These are phyloP conservation scores for Manduca sexta DNA, from an alignment of 1,140 invertebrate species.

Conservation along the genomic window DNA sequence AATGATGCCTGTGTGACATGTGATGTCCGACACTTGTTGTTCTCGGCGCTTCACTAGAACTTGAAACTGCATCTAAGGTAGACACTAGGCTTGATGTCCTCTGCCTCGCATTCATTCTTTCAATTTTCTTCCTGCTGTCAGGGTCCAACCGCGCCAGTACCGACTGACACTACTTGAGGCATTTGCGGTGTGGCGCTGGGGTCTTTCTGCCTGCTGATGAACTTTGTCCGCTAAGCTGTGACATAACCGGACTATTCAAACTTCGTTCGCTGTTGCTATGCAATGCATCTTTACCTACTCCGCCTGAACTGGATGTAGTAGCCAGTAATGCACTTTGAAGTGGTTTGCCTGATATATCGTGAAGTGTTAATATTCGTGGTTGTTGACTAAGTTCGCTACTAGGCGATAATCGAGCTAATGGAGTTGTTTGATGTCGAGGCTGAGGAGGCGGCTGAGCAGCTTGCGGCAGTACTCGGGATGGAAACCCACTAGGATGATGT, in stretches of 20 bases:
- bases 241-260: conserved; percentile 92
- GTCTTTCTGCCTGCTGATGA: conserved; percentile 83
- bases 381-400: conserved; percentile 94
- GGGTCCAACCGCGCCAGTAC: conserved; percentile 81
- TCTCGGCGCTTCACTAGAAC: conserved; percentile 87
- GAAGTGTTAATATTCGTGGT: conserved; percentile 91
- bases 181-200: conserved; percentile 75
- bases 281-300: conserved; percentile 86
- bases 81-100: conserved; percentile 92
- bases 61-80: conserved; percentile 93
- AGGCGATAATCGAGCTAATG: conserved; percentile 90
- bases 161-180: conserved; percentile 75
- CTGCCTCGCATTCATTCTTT: conserved; percentile 89
- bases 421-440: conserved; percentile 88
- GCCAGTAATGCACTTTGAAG: conserved; percentile 90
- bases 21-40: conserved; percentile 78
- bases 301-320: conserved; percentile 89
- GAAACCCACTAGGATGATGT: conserved; percentile 78
- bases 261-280: conserved; percentile 93
- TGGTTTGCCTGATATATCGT: conserved; percentile 94
- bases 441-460: conserved; percentile 76
- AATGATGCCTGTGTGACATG: conserved; percentile 78
- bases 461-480: conserved; percentile 81
- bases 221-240: conserved; percentile 87
- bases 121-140: conserved; percentile 94